Evolutionary conservation across 2,888 invertebrate genomes (phyloP).

Genomic region (Brachyptera risi): DNA sequence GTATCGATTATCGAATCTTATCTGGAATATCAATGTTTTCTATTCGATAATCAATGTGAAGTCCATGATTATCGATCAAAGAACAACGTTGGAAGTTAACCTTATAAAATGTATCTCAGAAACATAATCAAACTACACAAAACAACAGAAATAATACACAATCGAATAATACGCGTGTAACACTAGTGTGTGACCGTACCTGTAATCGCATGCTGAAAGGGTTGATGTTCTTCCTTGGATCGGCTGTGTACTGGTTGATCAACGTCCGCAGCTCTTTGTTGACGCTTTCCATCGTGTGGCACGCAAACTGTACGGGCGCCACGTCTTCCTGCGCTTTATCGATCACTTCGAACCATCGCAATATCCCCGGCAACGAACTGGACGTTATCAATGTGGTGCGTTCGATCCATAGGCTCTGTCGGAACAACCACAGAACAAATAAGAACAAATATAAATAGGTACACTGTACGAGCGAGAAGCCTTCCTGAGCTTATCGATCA

Average conservation of each 20-base stretch:
- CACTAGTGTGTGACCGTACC: too few species aligned
- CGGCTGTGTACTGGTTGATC: conserved; percentile 73
- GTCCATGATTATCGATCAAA: too few species aligned
- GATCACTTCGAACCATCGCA: conserved; percentile 90
- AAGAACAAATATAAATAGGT: too few species aligned
- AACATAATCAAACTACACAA: too few species aligned
- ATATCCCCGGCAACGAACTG: conserved; percentile 80
- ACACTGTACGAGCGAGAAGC: conserved; percentile 79
- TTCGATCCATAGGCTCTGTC: conserved; percentile 87
- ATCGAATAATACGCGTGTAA: too few species aligned
- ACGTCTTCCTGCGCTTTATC: conserved; percentile 69
- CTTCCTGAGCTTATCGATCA: conserved; percentile 67
- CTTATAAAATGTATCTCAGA: too few species aligned
- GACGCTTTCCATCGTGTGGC: conserved; percentile 89
- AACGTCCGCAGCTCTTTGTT: conserved; percentile 81
- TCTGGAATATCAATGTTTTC: too few species aligned
- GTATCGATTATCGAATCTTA: too few species aligned
- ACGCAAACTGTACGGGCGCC: conserved; percentile 82
- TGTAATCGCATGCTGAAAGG: conserved; percentile 89
- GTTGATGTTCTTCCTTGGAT: conserved; percentile 79
- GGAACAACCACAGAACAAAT: too few species aligned
- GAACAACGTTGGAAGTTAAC: too few species aligned
- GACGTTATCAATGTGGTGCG: conserved; percentile 81
- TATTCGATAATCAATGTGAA: too few species aligned
- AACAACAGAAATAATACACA: too few species aligned